phyloP scores from a whole-genome alignment of 2,888 invertebrate species.

The Didymodactylos carnosus region DNA sequence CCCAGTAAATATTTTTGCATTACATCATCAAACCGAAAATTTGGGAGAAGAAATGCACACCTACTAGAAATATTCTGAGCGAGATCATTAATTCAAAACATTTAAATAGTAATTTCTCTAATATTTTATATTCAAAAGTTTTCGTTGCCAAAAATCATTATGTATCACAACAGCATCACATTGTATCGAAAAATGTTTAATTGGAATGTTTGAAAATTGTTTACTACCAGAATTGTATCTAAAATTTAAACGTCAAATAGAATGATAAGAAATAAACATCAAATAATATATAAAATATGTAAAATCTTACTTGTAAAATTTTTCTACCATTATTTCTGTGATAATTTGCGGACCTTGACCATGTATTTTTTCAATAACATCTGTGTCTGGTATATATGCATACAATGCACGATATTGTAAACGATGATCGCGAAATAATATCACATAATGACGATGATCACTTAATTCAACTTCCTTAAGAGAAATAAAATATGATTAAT shows the following conservation, averaged over 20 bases:
- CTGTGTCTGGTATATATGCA: constrained; percentile 7
- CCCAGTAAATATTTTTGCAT: too few relatives aligned
- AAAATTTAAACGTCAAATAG: too few relatives aligned
- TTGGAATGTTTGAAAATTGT: constrained; percentile 8
- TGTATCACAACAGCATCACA: constrained; percentile 12
- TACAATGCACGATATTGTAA: constrained; percentile 13
- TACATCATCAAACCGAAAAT: too few relatives aligned
- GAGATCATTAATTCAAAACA: too few relatives aligned
- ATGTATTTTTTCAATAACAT: constrained; percentile 12
- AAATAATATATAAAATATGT: not conserved
- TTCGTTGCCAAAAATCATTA: constrained; percentile 4
- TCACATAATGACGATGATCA: constrained; percentile 11
- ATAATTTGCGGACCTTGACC: constrained; percentile 10
- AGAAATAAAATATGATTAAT: not conserved
- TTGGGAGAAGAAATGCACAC: too few relatives aligned
- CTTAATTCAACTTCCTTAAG: constrained; percentile 4
- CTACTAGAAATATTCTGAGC: too few relatives aligned
- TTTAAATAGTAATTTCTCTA: too few relatives aligned
- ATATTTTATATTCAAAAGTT: not conserved
- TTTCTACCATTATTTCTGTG: constrained; percentile 11
- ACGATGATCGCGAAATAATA: constrained; percentile 14
- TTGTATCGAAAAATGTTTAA: constrained; percentile 11
- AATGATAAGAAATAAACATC: too few relatives aligned
- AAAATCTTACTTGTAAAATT: constrained; percentile 5
- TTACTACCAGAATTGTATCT: constrained; percentile 13